These are phyloP conservation scores for Telenomus remus DNA, from an alignment of 1,140 invertebrate species.

Conservation along the genomic window DNA sequence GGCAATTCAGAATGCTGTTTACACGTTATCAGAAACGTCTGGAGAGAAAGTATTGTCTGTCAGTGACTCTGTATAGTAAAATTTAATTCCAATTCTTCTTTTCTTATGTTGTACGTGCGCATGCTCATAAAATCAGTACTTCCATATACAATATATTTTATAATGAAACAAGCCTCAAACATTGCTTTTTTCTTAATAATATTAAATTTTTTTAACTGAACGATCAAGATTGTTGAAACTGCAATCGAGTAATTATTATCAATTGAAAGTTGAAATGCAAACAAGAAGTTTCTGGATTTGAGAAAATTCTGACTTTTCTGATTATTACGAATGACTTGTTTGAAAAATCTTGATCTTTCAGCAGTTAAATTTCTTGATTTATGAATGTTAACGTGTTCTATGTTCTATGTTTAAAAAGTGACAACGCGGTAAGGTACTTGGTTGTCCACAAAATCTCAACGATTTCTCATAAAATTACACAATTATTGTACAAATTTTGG, in stretches of 20 bases:
- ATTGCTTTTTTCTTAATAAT: conserved; percentile 5
- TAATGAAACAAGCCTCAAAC: conserved; percentile 46
- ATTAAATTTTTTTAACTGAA: too few relatives aligned
- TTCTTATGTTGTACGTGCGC: conserved; percentile 8
- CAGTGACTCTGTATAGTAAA: conserved; percentile 9
- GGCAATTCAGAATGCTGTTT: too few relatives aligned
- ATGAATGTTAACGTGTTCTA: conserved; percentile 48
- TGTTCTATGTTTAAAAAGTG: conserved; percentile 50
- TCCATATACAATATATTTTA: conserved; percentile 42
- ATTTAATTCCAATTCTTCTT: conserved; percentile 9
- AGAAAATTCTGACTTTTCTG: too few relatives aligned
- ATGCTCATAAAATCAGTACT: conserved; percentile 17
- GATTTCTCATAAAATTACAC: conserved; percentile 6
- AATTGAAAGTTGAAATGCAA: too few relatives aligned
- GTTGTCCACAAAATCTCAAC: conserved; percentile 11
- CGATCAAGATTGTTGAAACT: too few relatives aligned
- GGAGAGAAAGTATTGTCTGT: conserved; percentile 45
- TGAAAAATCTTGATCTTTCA: too few relatives aligned
- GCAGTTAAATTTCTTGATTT: conserved; percentile 31
- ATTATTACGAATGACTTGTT: too few relatives aligned
- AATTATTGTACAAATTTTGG: conserved; percentile 9
- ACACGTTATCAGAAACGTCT: conserved; percentile 8
- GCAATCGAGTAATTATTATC: too few relatives aligned
- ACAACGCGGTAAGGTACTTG: conserved; percentile 35
- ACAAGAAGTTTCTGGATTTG: too few relatives aligned